phyloP scores from a whole-genome alignment of 1,140 invertebrate species.

The Tyrophagus putrescentiae region DNA sequence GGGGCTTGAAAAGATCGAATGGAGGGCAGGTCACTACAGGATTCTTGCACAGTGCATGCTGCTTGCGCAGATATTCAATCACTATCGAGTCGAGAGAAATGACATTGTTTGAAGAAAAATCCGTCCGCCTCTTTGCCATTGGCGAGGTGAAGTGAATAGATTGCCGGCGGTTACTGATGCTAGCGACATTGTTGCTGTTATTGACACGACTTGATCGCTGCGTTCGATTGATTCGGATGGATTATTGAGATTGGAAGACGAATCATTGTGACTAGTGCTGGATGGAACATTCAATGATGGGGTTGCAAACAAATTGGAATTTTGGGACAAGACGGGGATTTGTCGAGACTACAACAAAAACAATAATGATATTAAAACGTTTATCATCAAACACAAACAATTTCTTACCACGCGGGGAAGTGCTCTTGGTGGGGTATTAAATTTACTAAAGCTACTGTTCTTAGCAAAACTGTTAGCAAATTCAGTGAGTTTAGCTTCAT shows the following conservation, averaged over 20 bases:
- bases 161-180: neutral
- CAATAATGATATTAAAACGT: neutral
- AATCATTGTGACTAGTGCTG: neutral
- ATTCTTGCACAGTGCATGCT: slow-evolving; percentile 44
- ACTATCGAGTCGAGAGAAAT: slow-evolving; percentile 79
- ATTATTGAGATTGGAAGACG: neutral
- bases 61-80: slow-evolving; percentile 85
- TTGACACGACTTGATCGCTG: neutral
- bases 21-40: slow-evolving; percentile 43
- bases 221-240: slow-evolving; percentile 15
- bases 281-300: neutral
- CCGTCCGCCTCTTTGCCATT: slow-evolving; percentile 23
- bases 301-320: neutral
- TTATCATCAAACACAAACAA: neutral
- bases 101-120: neutral
- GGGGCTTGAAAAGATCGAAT: slow-evolving; percentile 38
- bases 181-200: neutral
- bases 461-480: slow-evolving; percentile 7
- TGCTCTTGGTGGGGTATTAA: neutral
- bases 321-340: slow-evolving; percentile 9
- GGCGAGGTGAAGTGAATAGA: slow-evolving; percentile 25
- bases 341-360: slow-evolving; percentile 11
- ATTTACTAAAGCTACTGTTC: slow-evolving; percentile 9
- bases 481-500: slow-evolving; percentile 51
- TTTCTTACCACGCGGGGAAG: slow-evolving; percentile 12